Base-by-base conservation (phyloP, 1,140 invertebrate species). In the Heliconius himera region DNA sequence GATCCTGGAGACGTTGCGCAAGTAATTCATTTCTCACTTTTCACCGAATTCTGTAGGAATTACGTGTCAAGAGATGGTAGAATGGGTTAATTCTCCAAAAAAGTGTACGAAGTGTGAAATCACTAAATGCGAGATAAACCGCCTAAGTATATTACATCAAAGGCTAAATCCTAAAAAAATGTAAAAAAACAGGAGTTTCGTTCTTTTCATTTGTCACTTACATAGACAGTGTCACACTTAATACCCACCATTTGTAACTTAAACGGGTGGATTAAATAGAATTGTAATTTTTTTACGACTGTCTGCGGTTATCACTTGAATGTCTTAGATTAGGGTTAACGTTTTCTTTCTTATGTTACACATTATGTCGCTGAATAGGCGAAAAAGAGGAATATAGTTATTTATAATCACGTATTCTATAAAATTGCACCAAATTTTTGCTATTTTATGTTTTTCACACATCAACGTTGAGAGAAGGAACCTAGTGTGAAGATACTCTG, bases 281-380 rank as follows among this genome's bases (percentile, higher is more conserved):
- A 92, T 93, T 93, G 91, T 91, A 91, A 87, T 91, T 93, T 93
- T 91, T 89, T 90, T 87, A 79, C 81, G 22, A 85, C 26, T 66
- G 82, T 89, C 86, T 83, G 87, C 89, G 92, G 60, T 29, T 66
- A 2, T 66, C 54, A 22, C 20, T 56, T 56, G 54, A 0, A 56
- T 22, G n/a, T 56, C 8, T 22, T 22, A 11, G 54, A 22, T 22
- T 56, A 54, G 18, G n/a, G 9, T 9, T 20, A 20, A 51, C 5
- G 49, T 51, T 51, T 51, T 51, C 2, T 51, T 51, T 6, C 16
- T 51, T 51, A 51, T 20, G 49, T 20, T 51, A 51, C 49, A 18
- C 49, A 6, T 51, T 6, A 51, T 41, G 41, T 13, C 41, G 41
- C 41, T 41, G 41, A 51, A 51, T 20, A 51, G 49, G 20, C 20